Base-by-base conservation (phyloP, 2,888 invertebrate genomes). In the Laspeyria flexula region DNA sequence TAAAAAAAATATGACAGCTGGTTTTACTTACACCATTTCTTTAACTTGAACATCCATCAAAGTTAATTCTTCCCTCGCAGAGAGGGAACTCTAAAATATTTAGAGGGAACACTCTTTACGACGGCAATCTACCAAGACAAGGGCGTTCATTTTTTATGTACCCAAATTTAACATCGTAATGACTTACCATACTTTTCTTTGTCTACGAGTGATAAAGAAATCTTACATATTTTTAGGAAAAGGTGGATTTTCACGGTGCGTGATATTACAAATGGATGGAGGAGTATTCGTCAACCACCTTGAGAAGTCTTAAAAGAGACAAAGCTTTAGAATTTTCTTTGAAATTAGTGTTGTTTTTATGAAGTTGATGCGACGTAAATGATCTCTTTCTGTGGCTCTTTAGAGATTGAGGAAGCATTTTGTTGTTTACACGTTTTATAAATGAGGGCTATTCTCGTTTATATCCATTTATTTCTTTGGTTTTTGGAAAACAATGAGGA, bases 91-190 rank as follows among this genome's bases (percentile, higher is more conserved):
- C 37, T 47, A 43, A 58, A 65, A 55, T 59, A 62, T 65, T 61
- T 47, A 47, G 15, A 13, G 12, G 38, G 42, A 52, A 16, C 37
- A 40, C 41, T 46, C 47, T 57, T 67, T 46, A 60, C 41, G 45
- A 41, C 33, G 13, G 43, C 43, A 31, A 49, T 60, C 47, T 41
- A 37, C 43, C 18, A 54, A 50, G 33, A 46, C 39, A 64, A 51
- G 34, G 50, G 16, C 18, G 18, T 12, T 45, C 34, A 60, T 55
- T 63, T 55, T 65, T 60, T 57, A 60, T 63, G 49, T 60, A 37
- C 33, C 31, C 16, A 60, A 43, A 55, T 63, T 56, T 45, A 39
- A 47, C 41, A 25, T 43, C 59, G 40, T 59, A 55, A 66, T 38
- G 44, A 51, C 23, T 15, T 42, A 18, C 35, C 42, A 46, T 44